Evolutionary conservation across 2,113 vertebrate genomes (phyloP).

Genomic region (Casuarius casuarius): DNA sequence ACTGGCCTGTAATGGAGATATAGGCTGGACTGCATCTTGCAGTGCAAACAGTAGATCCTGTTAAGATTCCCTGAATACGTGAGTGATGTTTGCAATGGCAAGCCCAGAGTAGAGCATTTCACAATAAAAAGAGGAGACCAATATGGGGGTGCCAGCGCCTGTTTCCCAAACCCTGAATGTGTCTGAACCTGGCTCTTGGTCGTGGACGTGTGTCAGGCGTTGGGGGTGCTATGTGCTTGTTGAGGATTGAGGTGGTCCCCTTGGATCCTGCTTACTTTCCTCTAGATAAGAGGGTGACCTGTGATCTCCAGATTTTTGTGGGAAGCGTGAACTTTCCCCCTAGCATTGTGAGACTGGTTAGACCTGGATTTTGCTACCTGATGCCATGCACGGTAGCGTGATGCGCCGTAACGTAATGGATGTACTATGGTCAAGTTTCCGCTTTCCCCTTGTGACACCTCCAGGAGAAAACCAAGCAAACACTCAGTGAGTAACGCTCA

Average conservation of each 20-base stretch:
- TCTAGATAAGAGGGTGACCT: background rate
- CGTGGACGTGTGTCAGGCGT: fast-evolving
- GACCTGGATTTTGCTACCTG: background rate
- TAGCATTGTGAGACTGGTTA: background rate
- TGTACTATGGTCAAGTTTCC: background rate
- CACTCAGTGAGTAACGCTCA: background rate
- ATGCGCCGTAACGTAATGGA: background rate
- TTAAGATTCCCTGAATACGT: background rate
- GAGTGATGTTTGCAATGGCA: background rate
- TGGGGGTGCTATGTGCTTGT: background rate
- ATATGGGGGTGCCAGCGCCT: too few species aligned
- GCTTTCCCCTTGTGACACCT: background rate
- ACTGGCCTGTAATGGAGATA: background rate
- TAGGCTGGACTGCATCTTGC: background rate
- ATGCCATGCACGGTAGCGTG: background rate
- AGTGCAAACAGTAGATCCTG: background rate
- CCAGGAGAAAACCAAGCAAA: background rate
- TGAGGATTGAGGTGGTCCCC: background rate
- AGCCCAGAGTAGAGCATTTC: background rate
- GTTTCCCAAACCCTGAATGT: background rate
- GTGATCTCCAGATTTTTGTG: background rate
- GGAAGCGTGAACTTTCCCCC: background rate
- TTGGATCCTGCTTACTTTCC: background rate
- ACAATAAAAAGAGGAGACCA: background rate
- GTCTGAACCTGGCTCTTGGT: background rate